Conservation (phyloP, 2,797 vertebrate genomes). For the Tragopan temminckii region DNA sequence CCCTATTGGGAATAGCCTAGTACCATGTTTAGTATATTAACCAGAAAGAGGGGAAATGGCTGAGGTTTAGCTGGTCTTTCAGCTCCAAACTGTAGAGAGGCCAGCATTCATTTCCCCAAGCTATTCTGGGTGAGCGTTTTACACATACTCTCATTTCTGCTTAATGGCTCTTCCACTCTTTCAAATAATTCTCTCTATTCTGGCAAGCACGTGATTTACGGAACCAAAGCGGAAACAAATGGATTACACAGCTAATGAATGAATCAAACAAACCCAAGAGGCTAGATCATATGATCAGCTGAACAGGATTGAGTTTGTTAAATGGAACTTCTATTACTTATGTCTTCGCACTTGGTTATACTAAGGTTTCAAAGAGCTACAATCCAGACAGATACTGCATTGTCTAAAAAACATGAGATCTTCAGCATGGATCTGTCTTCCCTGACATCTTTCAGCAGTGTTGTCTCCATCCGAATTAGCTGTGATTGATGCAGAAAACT, state of each 20-base stretch:
- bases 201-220: slow-evolving; percentile 2
- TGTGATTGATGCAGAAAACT: neutral
- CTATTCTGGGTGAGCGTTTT: neutral
- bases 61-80: slow-evolving; percentile 5
- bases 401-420: neutral
- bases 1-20: slow-evolving; percentile 5
- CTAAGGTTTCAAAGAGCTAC: neutral
- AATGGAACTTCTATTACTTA: neutral
- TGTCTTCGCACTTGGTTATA: neutral
- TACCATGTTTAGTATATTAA: slow-evolving; percentile 32
- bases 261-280: neutral
- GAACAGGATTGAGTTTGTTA: neutral
- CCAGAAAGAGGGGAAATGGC: slow-evolving; percentile 6
- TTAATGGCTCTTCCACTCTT: slow-evolving; percentile 24
- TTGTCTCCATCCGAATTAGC: neutral
- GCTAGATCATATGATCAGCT: neutral
- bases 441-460: neutral
- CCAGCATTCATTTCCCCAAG: neutral
- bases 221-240: slow-evolving; percentile 1
- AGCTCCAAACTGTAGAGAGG: neutral
- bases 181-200: neutral
- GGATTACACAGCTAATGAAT: slow-evolving; percentile 10
- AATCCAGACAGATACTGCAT: neutral
- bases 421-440: neutral
- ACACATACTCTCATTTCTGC: neutral